These are phyloP conservation scores for Xestia sexstrigata DNA, from an alignment of 2,888 invertebrate species.

Conservation along the genomic window DNA sequence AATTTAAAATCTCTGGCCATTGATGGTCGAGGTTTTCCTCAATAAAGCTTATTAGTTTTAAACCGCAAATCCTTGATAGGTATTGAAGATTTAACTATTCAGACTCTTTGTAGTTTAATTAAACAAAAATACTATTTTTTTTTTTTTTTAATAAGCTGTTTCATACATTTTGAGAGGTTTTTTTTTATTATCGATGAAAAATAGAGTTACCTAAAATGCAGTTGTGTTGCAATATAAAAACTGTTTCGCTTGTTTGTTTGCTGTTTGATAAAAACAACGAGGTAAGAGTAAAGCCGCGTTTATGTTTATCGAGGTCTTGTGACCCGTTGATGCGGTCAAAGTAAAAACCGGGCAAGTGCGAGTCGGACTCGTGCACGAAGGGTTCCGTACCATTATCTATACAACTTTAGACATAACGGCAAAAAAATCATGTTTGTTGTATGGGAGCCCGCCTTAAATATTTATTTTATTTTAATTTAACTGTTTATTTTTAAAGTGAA, in stretches of 20 bases:
- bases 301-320: neutral
- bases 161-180: no score
- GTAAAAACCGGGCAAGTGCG: no score
- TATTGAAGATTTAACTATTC: neutral
- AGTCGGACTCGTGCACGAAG: no score
- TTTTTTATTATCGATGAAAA: no score
- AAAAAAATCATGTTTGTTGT: no score
- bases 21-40: neutral
- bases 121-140: no score
- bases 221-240: neutral
- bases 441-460: no score
- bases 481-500: no score
- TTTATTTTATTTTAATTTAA: no score
- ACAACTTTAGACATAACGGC: no score
- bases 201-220: neutral
- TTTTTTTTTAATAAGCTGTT: no score
- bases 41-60: neutral
- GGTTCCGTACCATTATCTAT: no score
- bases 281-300: neutral
- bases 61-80: neutral
- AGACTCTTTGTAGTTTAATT: neutral
- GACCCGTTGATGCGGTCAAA: neutral
- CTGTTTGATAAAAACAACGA: neutral
- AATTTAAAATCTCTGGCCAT: neutral
- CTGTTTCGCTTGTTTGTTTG: neutral